phyloP scores from a whole-genome alignment of 2,797 vertebrate genomes.

The Xyrichtys novacula region DNA sequence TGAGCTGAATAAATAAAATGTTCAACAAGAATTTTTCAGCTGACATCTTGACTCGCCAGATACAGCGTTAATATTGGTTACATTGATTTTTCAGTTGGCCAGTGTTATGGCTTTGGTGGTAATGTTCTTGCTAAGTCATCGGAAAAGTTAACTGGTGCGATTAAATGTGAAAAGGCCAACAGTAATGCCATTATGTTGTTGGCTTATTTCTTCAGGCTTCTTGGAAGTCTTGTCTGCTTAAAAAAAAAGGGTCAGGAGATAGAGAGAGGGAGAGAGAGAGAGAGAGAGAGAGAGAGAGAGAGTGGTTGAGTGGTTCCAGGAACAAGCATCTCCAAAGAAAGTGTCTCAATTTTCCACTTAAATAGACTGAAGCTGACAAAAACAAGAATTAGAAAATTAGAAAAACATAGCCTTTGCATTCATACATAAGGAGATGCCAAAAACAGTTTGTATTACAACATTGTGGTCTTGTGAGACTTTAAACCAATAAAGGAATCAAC shows the following conservation, averaged over 20 bases:
- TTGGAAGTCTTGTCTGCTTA: no score
- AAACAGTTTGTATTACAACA: constrained; percentile 1
- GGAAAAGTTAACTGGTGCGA: background rate
- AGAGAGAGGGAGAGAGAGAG: background rate
- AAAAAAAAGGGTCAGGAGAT: no score
- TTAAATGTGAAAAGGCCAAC: background rate
- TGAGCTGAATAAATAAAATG: no score
- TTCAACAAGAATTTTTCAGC: no score
- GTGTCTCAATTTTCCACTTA: constrained; percentile 7
- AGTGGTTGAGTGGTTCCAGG: no score
- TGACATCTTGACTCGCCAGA: no score
- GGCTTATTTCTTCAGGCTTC: background rate
- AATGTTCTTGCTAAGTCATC: background rate
- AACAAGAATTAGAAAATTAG: background rate
- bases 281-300: background rate
- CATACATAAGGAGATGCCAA: background rate
- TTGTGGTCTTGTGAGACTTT: background rate
- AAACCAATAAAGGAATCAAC: background rate
- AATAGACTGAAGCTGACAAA: no score
- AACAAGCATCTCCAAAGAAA: no score
- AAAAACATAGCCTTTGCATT: background rate
- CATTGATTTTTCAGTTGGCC: no score
- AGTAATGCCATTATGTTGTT: background rate
- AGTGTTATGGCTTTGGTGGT: no score
- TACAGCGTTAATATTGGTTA: no score